Percentiles rank a stretch among this genome's conserved stretches.
Evolutionary conservation across 2,797 vertebrate genomes (phyloP).

Genomic region (Varecia variegata): DNA sequence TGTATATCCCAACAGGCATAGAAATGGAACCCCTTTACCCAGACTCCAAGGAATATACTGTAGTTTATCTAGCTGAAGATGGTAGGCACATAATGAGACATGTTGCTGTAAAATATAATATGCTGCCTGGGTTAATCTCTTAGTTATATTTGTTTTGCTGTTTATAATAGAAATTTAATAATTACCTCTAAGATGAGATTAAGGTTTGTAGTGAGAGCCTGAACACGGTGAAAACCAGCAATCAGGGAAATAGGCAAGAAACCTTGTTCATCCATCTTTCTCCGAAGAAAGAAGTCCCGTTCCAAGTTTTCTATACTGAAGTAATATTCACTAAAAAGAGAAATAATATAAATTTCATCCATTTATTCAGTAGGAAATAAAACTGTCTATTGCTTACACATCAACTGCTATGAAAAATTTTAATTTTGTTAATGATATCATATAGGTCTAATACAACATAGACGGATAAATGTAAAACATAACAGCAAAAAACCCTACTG

Average conservation of each 20-base stretch:
- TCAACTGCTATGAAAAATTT: not conserved
- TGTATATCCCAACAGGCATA: conserved; percentile 78
- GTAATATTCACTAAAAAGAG: conserved; percentile 93
- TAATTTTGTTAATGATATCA: not conserved
- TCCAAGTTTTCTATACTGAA: conserved; percentile 98
- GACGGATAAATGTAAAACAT: not conserved
- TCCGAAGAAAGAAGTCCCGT: conserved; percentile 95
- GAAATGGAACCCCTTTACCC: conserved; percentile 61
- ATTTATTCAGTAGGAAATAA: not conserved
- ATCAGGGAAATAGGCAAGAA: conserved; percentile 96
- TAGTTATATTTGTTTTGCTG: conserved; percentile 43
- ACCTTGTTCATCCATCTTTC: conserved; percentile 95
- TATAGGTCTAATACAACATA: not conserved
- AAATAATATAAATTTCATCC: conserved; percentile 60
- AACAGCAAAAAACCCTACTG: not conserved
- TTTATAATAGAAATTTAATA: conserved; percentile 5
- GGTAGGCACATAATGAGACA: conserved; percentile 71
- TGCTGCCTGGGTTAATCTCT: conserved; percentile 16
- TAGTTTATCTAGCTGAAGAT: conserved; percentile 82
- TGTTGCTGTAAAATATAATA: conserved; percentile 40
- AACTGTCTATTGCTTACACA: not conserved
- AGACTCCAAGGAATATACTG: conserved; percentile 70
- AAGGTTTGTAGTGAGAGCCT: conserved; percentile 94
- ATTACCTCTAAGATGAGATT: conserved; percentile 93
- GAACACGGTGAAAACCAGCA: conserved; percentile 94